Base-by-base conservation (phyloP, 2,113 vertebrate genomes). In the Rhea pennata region DNA sequence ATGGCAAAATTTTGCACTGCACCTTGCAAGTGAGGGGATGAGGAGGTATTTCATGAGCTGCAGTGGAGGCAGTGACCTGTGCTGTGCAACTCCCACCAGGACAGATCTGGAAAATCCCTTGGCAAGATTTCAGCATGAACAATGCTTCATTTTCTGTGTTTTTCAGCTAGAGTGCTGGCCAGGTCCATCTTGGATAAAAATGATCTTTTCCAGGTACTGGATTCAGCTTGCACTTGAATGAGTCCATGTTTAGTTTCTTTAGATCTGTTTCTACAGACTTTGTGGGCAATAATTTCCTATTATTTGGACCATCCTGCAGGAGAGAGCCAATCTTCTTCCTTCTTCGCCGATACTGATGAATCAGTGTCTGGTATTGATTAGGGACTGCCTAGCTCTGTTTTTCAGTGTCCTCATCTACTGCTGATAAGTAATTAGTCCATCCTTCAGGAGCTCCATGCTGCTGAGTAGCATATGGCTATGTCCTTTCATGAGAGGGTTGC, bases 1-100 rank as follows among this genome's bases (percentile, higher is more conserved):
- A 93, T 58, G 96, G 96, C 76, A 65, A 40, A 11, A 39, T 3
- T 1, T 22, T 4, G 19, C 95, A 92, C 88, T 96, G 96, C 95
- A 95, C 36, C 90, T 64, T 3, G 23, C 78, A 3, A 39, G 15
- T 1, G 42, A 58, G 6, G 79, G 29, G 14, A 1, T 8, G 4
- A 0, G 1, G 81, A 31, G 6, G 70, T 20, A 5, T 73, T 58
- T 48, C 46, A 20, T 2, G 8, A 50, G 71, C 3, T 19, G 56
- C 56, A 19, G 10, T 17, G 2, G 24, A 4, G 4, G 58, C 64
- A 40, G 36, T 27, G 66, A 69, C 17, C 70, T 29, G 70, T 39
- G 70, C 48, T 17, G 29, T 15, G 27, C 56, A 19, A 17, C 31
- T 40, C 33, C 26, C 5, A 2, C 4, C 48, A 15, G 5, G 0